Evolutionary conservation across 2,113 vertebrate species (phyloP).

Genomic region (Oplegnathus fasciatus): DNA sequence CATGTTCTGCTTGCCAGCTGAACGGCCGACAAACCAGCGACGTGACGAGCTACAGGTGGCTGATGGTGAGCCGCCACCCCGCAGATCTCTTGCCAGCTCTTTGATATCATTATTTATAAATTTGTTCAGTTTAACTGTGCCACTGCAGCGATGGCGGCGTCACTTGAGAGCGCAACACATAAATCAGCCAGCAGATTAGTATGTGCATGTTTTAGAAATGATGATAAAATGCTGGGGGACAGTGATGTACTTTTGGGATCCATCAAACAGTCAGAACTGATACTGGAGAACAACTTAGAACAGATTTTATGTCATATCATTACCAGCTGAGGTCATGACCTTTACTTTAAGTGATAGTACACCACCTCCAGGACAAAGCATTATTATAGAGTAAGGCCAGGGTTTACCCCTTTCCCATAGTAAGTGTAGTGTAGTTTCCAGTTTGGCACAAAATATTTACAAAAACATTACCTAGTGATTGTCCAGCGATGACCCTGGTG

Average conservation of each 20-base stretch:
- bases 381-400: background rate
- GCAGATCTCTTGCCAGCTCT: background rate
- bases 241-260: background rate
- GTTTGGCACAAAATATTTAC: background rate
- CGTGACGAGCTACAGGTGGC: no score
- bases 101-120: background rate
- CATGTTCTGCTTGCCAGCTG: background rate
- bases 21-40: background rate
- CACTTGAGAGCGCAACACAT: background rate
- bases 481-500: conserved; percentile 92
- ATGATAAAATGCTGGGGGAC: background rate
- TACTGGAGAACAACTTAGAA: background rate
- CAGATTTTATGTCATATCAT: background rate
- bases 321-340: background rate
- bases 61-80: background rate
- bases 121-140: background rate
- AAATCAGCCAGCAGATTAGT: background rate
- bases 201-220: background rate
- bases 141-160: background rate
- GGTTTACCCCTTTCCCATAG: background rate
- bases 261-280: background rate
- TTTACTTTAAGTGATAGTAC: background rate
- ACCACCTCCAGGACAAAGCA: background rate
- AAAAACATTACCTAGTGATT: conserved; percentile 89
- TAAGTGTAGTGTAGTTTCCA: background rate